phyloP scores from a whole-genome alignment of 2,888 invertebrate genomes.

The Apotomis turbidana region DNA sequence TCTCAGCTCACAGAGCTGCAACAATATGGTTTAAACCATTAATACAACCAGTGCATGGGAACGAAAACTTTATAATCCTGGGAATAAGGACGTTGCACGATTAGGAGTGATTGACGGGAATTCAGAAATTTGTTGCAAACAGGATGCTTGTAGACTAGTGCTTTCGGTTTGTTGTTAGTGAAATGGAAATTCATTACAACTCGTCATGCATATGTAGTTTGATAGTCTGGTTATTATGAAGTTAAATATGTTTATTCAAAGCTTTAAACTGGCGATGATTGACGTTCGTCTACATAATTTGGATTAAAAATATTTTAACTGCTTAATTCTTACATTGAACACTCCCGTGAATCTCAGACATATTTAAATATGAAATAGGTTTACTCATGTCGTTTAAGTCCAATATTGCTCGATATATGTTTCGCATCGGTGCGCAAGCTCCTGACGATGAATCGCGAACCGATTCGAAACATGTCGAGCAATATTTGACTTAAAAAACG shows the following conservation, averaged over 20 bases:
- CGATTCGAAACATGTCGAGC: too few relatives aligned
- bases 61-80: slow-evolving; percentile 8
- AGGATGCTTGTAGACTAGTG: slow-evolving; percentile 12
- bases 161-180: slow-evolving; percentile 40
- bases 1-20: slow-evolving; percentile 55
- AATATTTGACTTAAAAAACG: too few relatives aligned
- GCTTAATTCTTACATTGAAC: too few relatives aligned
- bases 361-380: too few relatives aligned
- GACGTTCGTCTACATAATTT: too few relatives aligned
- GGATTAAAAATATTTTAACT: too few relatives aligned
- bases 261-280: too few relatives aligned
- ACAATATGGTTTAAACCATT: slow-evolving; percentile 26
- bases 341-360: too few relatives aligned
- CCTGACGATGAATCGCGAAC: too few relatives aligned
- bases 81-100: neutral
- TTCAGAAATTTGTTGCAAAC: slow-evolving; percentile 20
- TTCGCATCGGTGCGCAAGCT: too few relatives aligned
- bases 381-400: too few relatives aligned
- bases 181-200: slow-evolving; percentile 15
- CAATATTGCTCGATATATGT: too few relatives aligned
- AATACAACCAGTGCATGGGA: slow-evolving; percentile 6
- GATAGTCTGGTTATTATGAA: neutral
- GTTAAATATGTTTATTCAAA: neutral
- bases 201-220: neutral
- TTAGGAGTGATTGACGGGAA: slow-evolving; percentile 24